Evolutionary conservation across 2,888 invertebrate genomes (phyloP).

Genomic region (Sepioteuthis lessoniana): DNA sequence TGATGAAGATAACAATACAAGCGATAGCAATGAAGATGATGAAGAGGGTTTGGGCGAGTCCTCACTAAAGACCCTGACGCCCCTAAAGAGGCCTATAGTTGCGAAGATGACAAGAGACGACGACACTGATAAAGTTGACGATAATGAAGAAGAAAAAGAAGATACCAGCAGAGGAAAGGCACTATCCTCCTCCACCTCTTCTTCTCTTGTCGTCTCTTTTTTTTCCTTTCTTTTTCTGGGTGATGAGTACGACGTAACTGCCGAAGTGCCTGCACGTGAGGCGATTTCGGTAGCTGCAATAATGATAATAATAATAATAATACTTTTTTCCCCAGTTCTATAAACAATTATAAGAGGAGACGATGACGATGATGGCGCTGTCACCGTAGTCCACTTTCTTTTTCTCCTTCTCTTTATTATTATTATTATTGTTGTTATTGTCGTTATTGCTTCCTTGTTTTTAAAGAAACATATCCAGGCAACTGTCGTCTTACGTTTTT

Average conservation of each 20-base stretch:
- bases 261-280: background rate
- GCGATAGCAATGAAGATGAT: background rate
- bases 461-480: background rate
- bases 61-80: background rate
- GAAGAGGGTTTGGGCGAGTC: background rate
- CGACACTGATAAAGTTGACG: background rate
- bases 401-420: background rate
- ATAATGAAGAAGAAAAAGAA: background rate
- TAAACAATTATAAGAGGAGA: background rate
- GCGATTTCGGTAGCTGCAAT: background rate
- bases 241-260: background rate
- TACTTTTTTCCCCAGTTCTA: background rate
- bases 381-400: background rate
- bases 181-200: background rate
- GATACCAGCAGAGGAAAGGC: background rate
- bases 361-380: background rate
- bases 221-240: background rate
- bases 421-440: background rate
- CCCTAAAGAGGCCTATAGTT: background rate
- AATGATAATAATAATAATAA: background rate
- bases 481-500: background rate
- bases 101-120: background rate
- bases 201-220: no score
- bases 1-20: background rate
- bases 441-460: background rate